Base-by-base conservation (phyloP, 1,140 invertebrate genomes). In the Orussus abietinus region DNA sequence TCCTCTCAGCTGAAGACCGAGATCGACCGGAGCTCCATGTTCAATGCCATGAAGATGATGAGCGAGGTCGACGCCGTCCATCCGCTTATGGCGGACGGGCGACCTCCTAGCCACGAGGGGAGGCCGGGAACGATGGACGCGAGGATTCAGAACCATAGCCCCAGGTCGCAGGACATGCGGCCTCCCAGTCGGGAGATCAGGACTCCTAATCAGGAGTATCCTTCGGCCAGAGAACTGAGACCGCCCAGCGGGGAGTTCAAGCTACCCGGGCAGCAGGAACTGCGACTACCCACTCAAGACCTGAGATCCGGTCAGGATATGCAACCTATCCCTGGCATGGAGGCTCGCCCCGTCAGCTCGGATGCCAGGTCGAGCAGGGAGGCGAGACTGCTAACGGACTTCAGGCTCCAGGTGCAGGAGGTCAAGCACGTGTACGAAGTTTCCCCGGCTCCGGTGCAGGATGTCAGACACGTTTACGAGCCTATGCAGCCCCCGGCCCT, bases 341-440 rank as follows among this genome's bases (percentile, higher is more conserved):
- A 60, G 11, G 35, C 45, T 7, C 38, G 50, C 4, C 42, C 45
- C n/a, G 10, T 31, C 18, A 49, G 49, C 30, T 12, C 31, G 5
- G 59, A 62, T 22, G 47, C 38, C 25, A 51, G 52, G 15, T 37
- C 60, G 0, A 60, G 45, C 21, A 53, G 45, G 15, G 59, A 60
- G n/a, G 47, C 46, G 40, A 48, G 49, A 41, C 22, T 38, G 10
- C 11, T 55, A 5, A 10, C 38, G 12, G 57, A 63, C 2, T 53
- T 51, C 14, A 56, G 49, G 14, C 30, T 20, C 5, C 5, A 25
- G 36, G n/a, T 38, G 35, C 55, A 57, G 44, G 6, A 36, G 4
- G 10, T 19, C 34, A 36, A 19, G n/a, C 22, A n/a, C n/a, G n/a
- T n/a, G n/a, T n/a, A n/a, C n/a, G n/a, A n/a, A n/a, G n/a, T n/a